Percentiles rank a stretch among this genome's conserved stretches.
These are phyloP conservation scores for Dendroctonus ponderosae DNA, from an alignment of 1,140 invertebrate genomes.

Conservation along the genomic window DNA sequence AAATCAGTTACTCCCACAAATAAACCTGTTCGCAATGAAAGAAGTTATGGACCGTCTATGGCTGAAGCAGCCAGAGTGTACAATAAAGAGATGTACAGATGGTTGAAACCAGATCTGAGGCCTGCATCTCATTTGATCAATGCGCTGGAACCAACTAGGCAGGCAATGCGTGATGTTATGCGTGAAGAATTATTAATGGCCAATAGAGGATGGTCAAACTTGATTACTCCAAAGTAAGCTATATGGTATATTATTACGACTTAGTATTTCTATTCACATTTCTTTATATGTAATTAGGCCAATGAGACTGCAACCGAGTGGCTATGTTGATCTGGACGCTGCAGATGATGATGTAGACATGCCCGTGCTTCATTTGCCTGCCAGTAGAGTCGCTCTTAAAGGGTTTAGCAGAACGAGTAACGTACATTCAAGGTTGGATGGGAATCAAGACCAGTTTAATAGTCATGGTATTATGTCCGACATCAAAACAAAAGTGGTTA, in stretches of 20 bases:
- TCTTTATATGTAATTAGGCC: conserved; percentile 2
- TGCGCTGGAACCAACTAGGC: conserved; percentile 36
- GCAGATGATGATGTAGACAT: conserved; percentile 52
- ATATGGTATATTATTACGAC: conserved; percentile 3
- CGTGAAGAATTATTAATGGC: conserved; percentile 33
- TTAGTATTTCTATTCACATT: neutral
- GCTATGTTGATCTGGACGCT: conserved; percentile 46
- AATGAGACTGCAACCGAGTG: conserved; percentile 25
- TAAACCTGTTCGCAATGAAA: conserved; percentile 43
- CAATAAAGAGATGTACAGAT: conserved; percentile 39
- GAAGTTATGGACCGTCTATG: neutral
- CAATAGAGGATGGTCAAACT: conserved; percentile 29
- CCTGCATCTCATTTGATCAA: conserved; percentile 39
- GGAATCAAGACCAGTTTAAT: conserved; percentile 51
- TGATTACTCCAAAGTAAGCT: conserved; percentile 35
- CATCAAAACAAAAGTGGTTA: conserved; percentile 53
- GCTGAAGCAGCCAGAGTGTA: conserved; percentile 10
- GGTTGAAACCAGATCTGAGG: conserved; percentile 37
- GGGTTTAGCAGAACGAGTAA: conserved; percentile 39
- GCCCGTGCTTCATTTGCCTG: conserved; percentile 34
- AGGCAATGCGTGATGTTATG: conserved; percentile 36
- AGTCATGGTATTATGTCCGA: conserved; percentile 55
- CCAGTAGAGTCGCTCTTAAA: conserved; percentile 37
- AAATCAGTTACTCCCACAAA: conserved; percentile 27
- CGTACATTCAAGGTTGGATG: conserved; percentile 55